These are phyloP conservation scores for Perithous albicinctus DNA, from an alignment of 2,888 invertebrate genomes.

Conservation along the genomic window DNA sequence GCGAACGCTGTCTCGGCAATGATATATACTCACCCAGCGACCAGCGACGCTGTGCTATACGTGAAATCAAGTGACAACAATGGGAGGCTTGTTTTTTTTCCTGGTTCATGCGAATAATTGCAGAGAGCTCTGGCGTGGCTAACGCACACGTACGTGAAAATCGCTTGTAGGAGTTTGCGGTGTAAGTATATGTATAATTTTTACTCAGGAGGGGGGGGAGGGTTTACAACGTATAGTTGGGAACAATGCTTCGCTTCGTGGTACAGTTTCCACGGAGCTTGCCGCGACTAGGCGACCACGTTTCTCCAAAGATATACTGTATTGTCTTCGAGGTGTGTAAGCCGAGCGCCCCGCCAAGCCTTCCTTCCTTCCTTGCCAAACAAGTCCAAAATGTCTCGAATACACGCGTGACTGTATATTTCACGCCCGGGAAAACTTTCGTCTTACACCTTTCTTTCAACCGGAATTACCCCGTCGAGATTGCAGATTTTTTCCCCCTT, in stretches of 20 bases:
- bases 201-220: no score
- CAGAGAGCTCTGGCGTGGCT: conserved; percentile 29
- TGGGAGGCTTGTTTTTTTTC: conserved; percentile 52
- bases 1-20: conserved; percentile 28
- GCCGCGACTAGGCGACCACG: conserved; percentile 38
- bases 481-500: neutral
- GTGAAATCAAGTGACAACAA: conserved; percentile 67
- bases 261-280: conserved; percentile 73
- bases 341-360: neutral
- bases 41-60: conserved; percentile 7
- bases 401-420: neutral
- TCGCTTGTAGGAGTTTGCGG: neutral
- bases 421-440: conserved; percentile 24
- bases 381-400: conserved; percentile 32
- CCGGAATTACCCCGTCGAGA: conserved; percentile 3
- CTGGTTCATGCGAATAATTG: conserved; percentile 58
- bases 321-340: conserved; percentile 41
- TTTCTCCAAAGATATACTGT: conserved; percentile 68
- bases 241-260: conserved; percentile 65
- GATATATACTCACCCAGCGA: neutral
- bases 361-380: conserved; percentile 25
- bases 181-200: conserved; percentile 23
- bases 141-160: conserved; percentile 15
- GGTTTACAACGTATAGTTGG: no score
- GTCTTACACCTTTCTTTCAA: conserved; percentile 5